A percentile compares a stretch with the other conserved stretches of the same genome.
Conservation (phyloP, 2,888 invertebrate species). For the Dynastes tityus region DNA sequence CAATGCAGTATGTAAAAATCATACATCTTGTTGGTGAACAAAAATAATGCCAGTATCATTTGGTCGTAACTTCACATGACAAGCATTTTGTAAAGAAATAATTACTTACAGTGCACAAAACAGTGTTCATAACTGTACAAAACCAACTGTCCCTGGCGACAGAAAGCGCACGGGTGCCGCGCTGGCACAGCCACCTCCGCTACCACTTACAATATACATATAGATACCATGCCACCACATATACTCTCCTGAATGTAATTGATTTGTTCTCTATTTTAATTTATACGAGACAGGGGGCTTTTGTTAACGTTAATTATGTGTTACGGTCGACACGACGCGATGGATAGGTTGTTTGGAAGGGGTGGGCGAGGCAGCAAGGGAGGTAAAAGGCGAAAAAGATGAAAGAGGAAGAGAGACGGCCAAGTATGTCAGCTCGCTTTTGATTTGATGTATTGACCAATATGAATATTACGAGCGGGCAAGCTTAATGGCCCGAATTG, state of each 20-base stretch:
- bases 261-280: slow-evolving; percentile 66
- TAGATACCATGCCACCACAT: too few species aligned
- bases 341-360: slow-evolving; percentile 13
- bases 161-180: background rate
- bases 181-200: slow-evolving; percentile 26
- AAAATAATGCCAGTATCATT: too few species aligned
- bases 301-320: slow-evolving; percentile 53
- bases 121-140: background rate
- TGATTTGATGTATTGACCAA: slow-evolving; percentile 43
- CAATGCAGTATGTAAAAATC: too few species aligned
- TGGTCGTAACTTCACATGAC: too few species aligned
- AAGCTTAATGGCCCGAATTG: slow-evolving; percentile 28
- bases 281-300: slow-evolving; percentile 61
- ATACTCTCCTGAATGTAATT: slow-evolving; percentile 60
- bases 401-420: slow-evolving; percentile 13
- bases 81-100: too few species aligned
- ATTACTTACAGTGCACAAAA: background rate
- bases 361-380: background rate
- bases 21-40: too few species aligned
- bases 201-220: background rate
- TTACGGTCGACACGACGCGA: slow-evolving; percentile 40
- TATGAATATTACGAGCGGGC: slow-evolving; percentile 36
- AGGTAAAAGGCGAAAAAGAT: background rate
- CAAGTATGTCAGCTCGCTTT: slow-evolving; percentile 28
- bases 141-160: background rate